Base-by-base conservation (phyloP, 2,888 invertebrate species). In the Ariolimax columbianus region DNA sequence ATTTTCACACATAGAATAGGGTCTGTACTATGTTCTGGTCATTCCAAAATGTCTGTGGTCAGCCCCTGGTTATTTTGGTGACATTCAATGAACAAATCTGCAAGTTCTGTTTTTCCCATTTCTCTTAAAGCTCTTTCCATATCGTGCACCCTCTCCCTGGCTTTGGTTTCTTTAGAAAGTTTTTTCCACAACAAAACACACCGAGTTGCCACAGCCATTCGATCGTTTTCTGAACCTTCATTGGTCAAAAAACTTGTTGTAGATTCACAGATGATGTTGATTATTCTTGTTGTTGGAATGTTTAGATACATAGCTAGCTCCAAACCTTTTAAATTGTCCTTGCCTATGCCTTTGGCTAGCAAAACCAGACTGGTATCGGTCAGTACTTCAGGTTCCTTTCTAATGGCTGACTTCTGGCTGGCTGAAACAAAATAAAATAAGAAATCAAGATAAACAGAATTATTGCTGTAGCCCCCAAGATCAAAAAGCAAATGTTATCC, bases 31-130 rank as follows among this genome's bases (percentile, higher is more conserved):
- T n/a, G n/a, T n/a, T n/a, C n/a, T n/a, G n/a, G 3, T 84, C 78
- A 87, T 19, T 86, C 83, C 87, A 92, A 92, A 55, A 88, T 88
- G 26, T 92, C 91, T 0, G 89, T 73, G 47, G 90, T 89, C 17
- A 92, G 84, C 78, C 91, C 92, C 68, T 87, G 86, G 68, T 90
- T 89, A 75, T 90, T 89, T 17, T 87, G 86, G 55, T 90, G 89
- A 72, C 89, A 89, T 63, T 92, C 92, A 40, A 87, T 84, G 7
- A 92, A 85, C 7, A 88, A 80, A 26, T 92, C 91, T 6, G 91
- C 91, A 33, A 90, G 82, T 47, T 92, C 92, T 17, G 86, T 73
- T 86, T 91, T 91, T 0, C 91, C 92, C 88, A 92, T 89, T 84
- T 91, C 91, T 55, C 88, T 86, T 17, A 92, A 85, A 3, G 92